Base-by-base conservation (phyloP, 2,888 invertebrate species). In the Mantis religiosa region DNA sequence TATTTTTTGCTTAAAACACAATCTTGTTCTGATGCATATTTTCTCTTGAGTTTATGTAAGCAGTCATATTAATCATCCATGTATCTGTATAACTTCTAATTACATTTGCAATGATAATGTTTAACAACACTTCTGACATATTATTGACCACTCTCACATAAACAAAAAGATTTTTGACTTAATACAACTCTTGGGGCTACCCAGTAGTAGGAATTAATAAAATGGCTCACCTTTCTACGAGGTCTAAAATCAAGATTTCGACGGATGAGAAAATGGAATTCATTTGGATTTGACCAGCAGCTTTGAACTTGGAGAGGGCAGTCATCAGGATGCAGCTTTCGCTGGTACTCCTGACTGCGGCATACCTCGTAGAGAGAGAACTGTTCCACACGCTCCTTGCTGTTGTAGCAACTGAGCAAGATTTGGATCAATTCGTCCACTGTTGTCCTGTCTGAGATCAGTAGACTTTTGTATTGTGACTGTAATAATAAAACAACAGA, bases 391-490 rank as follows among this genome's bases (percentile, higher is more conserved):
- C 96, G 95, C 92, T 98, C 98, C 90, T 95, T 95, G 90, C 97
- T 97, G 93, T 96, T 97, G 93, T 97, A 98, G 93, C 98, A 98
- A 91, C 96, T 97, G 89, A 98, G 94, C 89, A 98, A 93, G 91
- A 98, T 95, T 90, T 97, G 96, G 90, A 98, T 95, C 90, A 98
- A 94, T 93, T 98, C 98, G 92, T 98, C 97, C 0, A 97, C 97
- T 30, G 97, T 97, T 86, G 98, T 98, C 92, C 97, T 95, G 91
- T 98, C 98, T 91, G 98, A 98, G 91, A 98, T 96, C 91, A 98
- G 94, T 91, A 98, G 94, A 91, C 97, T 97, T 94, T 98, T 98
- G 95, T 98, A 98, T 94, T 98, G 97, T 0, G 98, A 98, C 92
- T 97, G 92, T 12, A n/a, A n/a, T 27, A 71, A 71, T 71, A 71